Evolutionary conservation across 1,140 invertebrate species (phyloP).

Genomic region (Nephotettix cincticeps): DNA sequence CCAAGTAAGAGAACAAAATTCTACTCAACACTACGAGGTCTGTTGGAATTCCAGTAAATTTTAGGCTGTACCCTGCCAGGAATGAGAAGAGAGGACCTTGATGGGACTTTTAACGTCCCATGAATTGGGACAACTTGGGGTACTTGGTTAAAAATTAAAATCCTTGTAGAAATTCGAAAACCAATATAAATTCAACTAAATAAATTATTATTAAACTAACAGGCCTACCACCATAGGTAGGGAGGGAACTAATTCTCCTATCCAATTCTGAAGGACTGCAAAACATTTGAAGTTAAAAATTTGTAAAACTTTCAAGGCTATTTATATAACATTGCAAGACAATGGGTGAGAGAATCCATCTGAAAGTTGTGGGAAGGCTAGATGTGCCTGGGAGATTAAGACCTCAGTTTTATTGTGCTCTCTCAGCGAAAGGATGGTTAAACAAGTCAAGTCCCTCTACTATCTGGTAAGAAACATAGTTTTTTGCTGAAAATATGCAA

Average conservation of each 20-base stretch:
- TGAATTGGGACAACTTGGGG: background rate
- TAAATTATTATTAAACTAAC: background rate
- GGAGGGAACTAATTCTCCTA: background rate
- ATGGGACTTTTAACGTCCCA: no score
- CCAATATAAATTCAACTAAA: background rate
- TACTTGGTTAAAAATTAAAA: background rate
- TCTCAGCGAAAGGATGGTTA: background rate
- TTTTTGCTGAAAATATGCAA: no score
- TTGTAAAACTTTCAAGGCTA: background rate
- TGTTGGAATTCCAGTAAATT: no score
- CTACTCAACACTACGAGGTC: no score
- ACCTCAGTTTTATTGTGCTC: background rate
- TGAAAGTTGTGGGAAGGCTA: conserved; percentile 8
- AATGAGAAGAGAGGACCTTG: no score
- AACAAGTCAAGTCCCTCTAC: background rate
- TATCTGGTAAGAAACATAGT: background rate
- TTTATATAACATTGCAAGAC: background rate
- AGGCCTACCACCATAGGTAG: background rate
- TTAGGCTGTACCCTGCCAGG: no score
- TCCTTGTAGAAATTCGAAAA: background rate
- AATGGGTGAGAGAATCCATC: background rate
- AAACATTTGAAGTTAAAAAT: background rate
- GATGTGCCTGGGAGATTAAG: conserved; percentile 3
- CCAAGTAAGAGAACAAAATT: no score
- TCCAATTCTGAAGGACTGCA: background rate